Conservation (phyloP, 2,113 vertebrate genomes). For the Etheostoma cragini region DNA sequence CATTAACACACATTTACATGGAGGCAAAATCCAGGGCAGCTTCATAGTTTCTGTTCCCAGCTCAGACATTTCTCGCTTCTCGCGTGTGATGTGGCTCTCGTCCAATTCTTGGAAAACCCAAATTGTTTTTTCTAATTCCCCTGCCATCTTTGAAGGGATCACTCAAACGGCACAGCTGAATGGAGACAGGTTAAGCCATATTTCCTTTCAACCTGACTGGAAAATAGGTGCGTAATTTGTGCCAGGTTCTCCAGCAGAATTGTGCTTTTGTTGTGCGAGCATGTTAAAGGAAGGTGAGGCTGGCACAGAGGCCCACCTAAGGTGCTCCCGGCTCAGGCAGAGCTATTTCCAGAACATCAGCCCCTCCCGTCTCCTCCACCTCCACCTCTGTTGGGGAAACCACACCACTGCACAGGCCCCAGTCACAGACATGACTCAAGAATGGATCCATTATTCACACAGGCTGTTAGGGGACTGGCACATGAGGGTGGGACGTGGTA, state of each 20-base stretch:
- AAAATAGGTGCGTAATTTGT: slow-evolving; percentile 37
- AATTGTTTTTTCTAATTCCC: slow-evolving; percentile 28
- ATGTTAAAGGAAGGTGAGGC: slow-evolving; percentile 60
- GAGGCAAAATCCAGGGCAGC: slow-evolving; percentile 61
- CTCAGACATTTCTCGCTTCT: slow-evolving; percentile 38
- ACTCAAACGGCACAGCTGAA: slow-evolving; percentile 24
- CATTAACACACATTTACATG: slow-evolving; percentile 81
- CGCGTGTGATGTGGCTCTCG: slow-evolving; percentile 41
- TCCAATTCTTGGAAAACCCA: slow-evolving; percentile 73
- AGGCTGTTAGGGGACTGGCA: slow-evolving; percentile 65
- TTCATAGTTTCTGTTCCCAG: slow-evolving; percentile 47
- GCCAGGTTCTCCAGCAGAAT: slow-evolving; percentile 26
- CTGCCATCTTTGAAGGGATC: slow-evolving; percentile 46
- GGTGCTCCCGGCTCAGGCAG: slow-evolving; percentile 63
- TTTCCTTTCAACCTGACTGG: slow-evolving; percentile 34
- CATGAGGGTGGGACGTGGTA: slow-evolving; percentile 55
- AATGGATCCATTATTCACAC: slow-evolving; percentile 85
- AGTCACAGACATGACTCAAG: slow-evolving; percentile 77
- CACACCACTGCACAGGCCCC: slow-evolving; percentile 72
- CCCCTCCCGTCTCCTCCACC: slow-evolving; percentile 63
- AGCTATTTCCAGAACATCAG: slow-evolving; percentile 77
- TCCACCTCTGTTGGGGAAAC: slow-evolving; percentile 74
- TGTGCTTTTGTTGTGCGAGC: slow-evolving; percentile 45
- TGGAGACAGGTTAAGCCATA: slow-evolving; percentile 24
- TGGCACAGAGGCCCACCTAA: slow-evolving; percentile 75